A percentile compares a stretch with the other conserved stretches of the same genome.
These are phyloP conservation scores for Setophaga coronata DNA, from an alignment of 2,113 vertebrate genomes.

Conservation along the genomic window DNA sequence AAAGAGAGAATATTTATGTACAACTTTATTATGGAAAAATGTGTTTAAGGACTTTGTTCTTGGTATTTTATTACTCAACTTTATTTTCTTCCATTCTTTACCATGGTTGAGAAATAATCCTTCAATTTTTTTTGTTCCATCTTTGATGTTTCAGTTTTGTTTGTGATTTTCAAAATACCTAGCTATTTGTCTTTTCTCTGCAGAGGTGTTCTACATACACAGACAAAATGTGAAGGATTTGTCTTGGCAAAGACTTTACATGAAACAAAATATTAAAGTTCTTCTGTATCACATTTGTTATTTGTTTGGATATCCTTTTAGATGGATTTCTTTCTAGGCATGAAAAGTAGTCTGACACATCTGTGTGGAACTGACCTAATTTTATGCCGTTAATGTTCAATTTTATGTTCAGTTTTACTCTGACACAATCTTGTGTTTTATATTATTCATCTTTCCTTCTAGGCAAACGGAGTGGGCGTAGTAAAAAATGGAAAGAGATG, in stretches of 20 bases:
- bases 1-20: not conserved
- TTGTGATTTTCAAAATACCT: not conserved
- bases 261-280: not conserved
- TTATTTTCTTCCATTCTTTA: not conserved
- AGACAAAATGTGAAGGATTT: not conserved
- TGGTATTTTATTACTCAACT: not conserved
- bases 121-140: not conserved
- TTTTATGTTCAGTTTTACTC: not conserved
- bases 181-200: not conserved
- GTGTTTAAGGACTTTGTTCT: not conserved
- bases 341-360: not conserved
- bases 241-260: not conserved
- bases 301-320: not conserved
- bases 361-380: not conserved
- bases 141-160: not conserved
- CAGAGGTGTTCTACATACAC: not conserved
- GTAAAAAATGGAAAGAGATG: constrained; percentile 94
- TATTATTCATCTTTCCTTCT: not conserved
- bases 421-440: not conserved
- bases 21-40: not conserved
- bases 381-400: not conserved
- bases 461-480: constrained; percentile 89
- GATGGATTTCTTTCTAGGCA: not conserved
- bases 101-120: not conserved
- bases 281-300: not conserved